phyloP scores from a whole-genome alignment of 2,797 vertebrate genomes.

The Trachops cirrhosus region DNA sequence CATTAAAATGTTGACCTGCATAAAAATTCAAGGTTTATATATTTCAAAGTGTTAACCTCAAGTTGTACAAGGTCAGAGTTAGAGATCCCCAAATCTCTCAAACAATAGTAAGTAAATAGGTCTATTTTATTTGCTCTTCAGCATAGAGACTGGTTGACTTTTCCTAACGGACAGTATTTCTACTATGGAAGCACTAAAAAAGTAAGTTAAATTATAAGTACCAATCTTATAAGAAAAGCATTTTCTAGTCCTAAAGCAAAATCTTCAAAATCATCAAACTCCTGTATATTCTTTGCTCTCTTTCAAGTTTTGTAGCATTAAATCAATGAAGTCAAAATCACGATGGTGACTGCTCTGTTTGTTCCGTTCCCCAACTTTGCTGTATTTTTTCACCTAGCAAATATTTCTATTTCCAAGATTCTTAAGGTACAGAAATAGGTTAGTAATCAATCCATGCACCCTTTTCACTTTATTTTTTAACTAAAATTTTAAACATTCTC shows the following conservation, averaged over 20 bases:
- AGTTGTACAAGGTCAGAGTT: neutral
- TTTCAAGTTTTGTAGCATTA: slow-evolving; percentile 26
- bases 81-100: neutral
- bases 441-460: neutral
- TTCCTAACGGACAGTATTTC: neutral
- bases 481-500: neutral
- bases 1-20: slow-evolving; percentile 7
- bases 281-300: neutral
- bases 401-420: slow-evolving; percentile 24
- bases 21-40: neutral
- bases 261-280: slow-evolving; percentile 17
- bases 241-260: neutral
- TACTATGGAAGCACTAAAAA: slow-evolving; percentile 5
- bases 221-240: neutral
- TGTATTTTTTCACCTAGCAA: neutral
- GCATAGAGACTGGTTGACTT: neutral
- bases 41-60: slow-evolving; percentile 27
- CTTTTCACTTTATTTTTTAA: slow-evolving; percentile 1
- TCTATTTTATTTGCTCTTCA: neutral
- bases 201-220: neutral
- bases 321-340: slow-evolving; percentile 35
- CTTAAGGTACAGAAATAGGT: neutral
- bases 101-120: neutral
- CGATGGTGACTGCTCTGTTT: neutral
- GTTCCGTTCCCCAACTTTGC: neutral